Evolutionary conservation across 2,113 vertebrate genomes (phyloP), one percentile per base, ranked within the genome.

Genomic region (Trachemys scripta): DNA sequence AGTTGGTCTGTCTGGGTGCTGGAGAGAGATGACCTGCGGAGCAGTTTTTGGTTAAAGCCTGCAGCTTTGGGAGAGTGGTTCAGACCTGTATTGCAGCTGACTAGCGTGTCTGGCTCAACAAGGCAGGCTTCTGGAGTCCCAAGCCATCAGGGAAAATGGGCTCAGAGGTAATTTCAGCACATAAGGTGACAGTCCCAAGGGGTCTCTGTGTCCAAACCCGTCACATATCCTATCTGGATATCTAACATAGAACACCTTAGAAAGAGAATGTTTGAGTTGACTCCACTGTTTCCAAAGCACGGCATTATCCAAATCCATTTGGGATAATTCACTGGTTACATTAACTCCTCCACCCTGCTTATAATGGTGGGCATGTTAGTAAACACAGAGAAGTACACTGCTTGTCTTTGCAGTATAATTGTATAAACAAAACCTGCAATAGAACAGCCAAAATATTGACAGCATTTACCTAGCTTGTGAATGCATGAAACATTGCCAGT

Each of bases 231-330:
- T 54, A 92, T 90, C 42, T 54, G 76, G 79, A 2, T 83, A 94
- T 82, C 62, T 62, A 94, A n/a, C 9, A 89, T 31, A 24, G 0
- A 0, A 56, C 35, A 91, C 84, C 79, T 90, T 78, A 84, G 87
- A 90, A 84, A 65, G 0, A 1, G 27, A 87, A 82, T 69, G 82
- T 78, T 92, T 92, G 35, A 38, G n/a, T 84, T 38, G 35, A 86
- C 42, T 27, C 24, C 27, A 11, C 78, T 94, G 80, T 45, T 95
- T 91, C 86, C 87, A 82, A 91, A 96, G 79, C 53, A 54, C 35
- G 51, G 49, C 53, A 53, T 51, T 83, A 35, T 93, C 81, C 75
- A 90, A 84, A 91, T 56, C 51, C 47, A 86, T 83, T 92, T 20
- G 1, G 12, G 80, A 35, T 85, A 93, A 92, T 82, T 91, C 42